Evolutionary conservation across 2,113 vertebrate species (phyloP).

Genomic region (Bungarus multicinctus): DNA sequence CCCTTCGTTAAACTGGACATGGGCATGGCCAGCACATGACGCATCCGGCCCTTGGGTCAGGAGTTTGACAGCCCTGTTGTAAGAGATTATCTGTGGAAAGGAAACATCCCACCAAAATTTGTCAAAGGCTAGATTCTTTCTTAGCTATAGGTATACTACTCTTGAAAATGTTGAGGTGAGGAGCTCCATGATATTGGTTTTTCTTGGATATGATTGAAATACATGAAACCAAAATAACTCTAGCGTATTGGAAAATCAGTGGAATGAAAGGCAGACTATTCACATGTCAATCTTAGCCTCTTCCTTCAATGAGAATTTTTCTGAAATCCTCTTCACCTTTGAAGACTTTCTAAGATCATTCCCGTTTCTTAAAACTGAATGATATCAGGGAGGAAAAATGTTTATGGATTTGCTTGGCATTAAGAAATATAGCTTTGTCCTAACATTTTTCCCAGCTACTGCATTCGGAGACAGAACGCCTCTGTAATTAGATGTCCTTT

Average conservation of each 20-base stretch:
- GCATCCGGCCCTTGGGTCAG: too few relatives aligned
- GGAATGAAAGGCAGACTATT: neutral
- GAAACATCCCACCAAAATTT: neutral
- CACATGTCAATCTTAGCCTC: neutral
- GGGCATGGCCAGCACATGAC: too few relatives aligned
- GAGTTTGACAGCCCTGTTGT: neutral
- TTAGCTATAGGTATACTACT: neutral
- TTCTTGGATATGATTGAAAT: neutral
- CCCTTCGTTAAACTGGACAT: too few relatives aligned
- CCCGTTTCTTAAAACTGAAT: neutral
- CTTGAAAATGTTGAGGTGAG: neutral
- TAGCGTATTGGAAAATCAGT: neutral
- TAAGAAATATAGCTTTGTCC: neutral
- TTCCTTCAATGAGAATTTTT: neutral
- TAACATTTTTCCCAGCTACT: neutral
- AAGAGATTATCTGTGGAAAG: neutral
- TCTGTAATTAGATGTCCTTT: neutral
- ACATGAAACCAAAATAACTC: neutral
- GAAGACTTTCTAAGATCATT: neutral
- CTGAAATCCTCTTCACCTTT: neutral
- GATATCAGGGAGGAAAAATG: neutral
- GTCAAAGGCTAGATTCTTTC: neutral
- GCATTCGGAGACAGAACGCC: neutral
- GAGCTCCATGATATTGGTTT: neutral
- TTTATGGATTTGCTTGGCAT: neutral